Base-by-base conservation (phyloP, 2,113 vertebrate species). In the Peromyscus californicus region DNA sequence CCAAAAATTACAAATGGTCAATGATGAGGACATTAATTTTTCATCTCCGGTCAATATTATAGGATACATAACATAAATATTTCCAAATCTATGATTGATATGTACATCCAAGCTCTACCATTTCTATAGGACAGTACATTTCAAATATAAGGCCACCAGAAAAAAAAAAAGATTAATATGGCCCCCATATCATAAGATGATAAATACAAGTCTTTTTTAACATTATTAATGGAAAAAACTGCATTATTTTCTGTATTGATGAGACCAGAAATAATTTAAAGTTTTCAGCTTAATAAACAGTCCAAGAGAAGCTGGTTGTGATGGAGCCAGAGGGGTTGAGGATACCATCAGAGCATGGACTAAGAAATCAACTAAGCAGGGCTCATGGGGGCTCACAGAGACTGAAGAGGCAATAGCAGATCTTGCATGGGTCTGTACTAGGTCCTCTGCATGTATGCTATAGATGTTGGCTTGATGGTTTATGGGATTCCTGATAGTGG, bases 191-290 rank as follows among this genome's bases (percentile, higher is more conserved):
- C 31, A 74, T 96, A 83, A 87, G 61, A 69, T 69, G 5, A 12
- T 90, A 96, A 89, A 69, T 88, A 63, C 90, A 97, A 93, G 65
- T 42, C 7, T 95, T 95, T 91, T 61, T 79, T 67, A 87, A 79
- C 87, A 45, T 90, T 67, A 12, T 39, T 57, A 26, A n/a, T 22
- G 82, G 17, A 85, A 69, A 45, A 94, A 87, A 91, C 1, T 48
- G 4, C 51, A 22, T 89, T 94, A 48, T 61, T 85, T 54, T 69
- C 12, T 22, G 26, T 33, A 72, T 45, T 93, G 24, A 92, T 90
- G 15, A 92, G 22, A 83, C 3, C 79, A 19, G 36, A 94, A 80
- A 74, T 72, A 89, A 70, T 51, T n/a, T 5, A 63, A 87, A 19
- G 3, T 59, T 93, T 94, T 79, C 10, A 93, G 45, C 2, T 63